A percentile compares a stretch with the other conserved stretches of the same genome.
Conservation (phyloP, 1,140 invertebrate species). For the Thaumatotibia leucotreta region DNA sequence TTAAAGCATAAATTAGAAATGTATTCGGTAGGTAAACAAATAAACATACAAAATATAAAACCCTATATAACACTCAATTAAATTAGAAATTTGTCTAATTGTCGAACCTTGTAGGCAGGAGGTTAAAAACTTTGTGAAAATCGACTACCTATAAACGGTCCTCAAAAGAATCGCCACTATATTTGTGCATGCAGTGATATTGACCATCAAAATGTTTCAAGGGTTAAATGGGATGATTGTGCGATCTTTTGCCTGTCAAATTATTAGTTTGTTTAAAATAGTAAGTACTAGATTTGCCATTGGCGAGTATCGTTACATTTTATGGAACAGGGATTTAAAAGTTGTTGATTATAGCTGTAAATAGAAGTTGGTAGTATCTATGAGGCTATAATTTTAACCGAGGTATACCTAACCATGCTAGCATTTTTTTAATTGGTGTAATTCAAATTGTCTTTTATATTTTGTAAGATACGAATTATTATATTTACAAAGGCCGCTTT, state of each 20-base stretch:
- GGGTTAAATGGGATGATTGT: background rate
- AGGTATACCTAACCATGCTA: background rate
- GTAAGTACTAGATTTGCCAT: background rate
- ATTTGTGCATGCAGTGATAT: background rate
- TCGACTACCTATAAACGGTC: no score
- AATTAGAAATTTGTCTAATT: no score
- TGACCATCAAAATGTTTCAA: background rate
- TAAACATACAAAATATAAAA: no score
- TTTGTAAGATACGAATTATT: background rate
- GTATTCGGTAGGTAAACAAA: no score
- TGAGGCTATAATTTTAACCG: background rate
- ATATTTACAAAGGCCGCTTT: background rate
- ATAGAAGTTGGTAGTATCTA: background rate
- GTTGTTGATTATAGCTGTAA: background rate
- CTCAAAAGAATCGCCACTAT: no score
- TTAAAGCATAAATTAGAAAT: no score
- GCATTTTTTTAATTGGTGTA: background rate
- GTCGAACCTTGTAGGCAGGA: no score
- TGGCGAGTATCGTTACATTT: background rate
- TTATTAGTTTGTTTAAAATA: background rate
- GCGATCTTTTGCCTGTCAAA: background rate
- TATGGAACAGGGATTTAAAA: constrained; percentile 4
- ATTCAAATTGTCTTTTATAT: background rate
- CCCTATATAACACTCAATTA: no score
- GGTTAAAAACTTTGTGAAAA: no score